A percentile compares a stretch with the other conserved stretches of the same genome.
These are phyloP conservation scores for Riparia riparia DNA, from an alignment of 2,113 vertebrate species.

Conservation along the genomic window DNA sequence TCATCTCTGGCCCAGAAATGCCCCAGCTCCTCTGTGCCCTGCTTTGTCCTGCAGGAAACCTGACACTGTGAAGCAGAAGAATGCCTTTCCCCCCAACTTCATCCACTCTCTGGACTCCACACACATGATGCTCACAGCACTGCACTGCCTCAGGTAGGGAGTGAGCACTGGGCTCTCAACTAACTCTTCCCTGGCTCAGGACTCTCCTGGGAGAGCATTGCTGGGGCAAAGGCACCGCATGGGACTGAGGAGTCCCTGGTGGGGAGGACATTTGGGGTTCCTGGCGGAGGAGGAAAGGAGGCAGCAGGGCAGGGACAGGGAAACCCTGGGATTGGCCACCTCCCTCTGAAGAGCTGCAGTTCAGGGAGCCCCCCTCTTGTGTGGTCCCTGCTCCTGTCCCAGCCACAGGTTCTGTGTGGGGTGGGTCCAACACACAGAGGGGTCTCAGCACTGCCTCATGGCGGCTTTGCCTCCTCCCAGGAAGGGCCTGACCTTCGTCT, in stretches of 20 bases:
- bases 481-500: constrained; percentile 90
- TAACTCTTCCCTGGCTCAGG: neutral
- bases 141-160: constrained; percentile 89
- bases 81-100: constrained; percentile 96
- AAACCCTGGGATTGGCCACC: accelerated
- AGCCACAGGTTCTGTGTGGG: accelerated
- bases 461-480: constrained; percentile 67
- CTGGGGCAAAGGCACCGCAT: neutral
- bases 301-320: neutral
- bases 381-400: neutral
- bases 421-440: neutral
- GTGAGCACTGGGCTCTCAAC: neutral
- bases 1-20: neutral
- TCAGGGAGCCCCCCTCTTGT: neutral
- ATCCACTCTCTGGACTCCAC: constrained; percentile 98
- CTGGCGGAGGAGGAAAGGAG: neutral
- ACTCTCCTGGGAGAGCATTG: accelerated
- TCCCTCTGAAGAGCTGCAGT: neutral
- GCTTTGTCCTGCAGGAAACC: constrained; percentile 79
- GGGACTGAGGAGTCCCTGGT: neutral
- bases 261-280: neutral
- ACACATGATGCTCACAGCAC: constrained; percentile 97
- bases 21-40: neutral
- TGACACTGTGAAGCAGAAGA: constrained; percentile 93
- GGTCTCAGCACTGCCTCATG: neutral